Evolutionary conservation across 2,113 vertebrate genomes (phyloP), one percentile per base, ranked within the genome.

Genomic region (Pimephales promelas): DNA sequence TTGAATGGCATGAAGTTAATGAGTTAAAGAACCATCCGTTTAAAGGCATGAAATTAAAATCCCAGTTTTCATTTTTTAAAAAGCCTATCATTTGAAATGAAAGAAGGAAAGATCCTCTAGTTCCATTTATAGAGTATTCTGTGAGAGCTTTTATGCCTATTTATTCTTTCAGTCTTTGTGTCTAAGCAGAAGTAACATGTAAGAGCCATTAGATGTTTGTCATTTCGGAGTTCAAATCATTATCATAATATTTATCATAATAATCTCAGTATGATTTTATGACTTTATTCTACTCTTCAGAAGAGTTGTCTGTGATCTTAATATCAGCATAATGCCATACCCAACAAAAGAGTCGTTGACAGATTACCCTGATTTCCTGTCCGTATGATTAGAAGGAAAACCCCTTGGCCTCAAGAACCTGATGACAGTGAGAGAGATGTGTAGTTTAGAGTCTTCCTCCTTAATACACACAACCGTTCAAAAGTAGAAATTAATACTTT

Each of bases 341-440:
- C 8, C 45, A 24, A 45, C 57, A 45, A 56, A 68, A 22, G 14
- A 52, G 62, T 49, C 26, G 8, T 16, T 26, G 64, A 9, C 34
- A 74, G 34, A 54, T 54, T 64, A 2, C 26, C n/a, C 64, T 3
- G 45, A 83, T 68, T 45, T 86, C 81, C 81, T 83, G 66, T 79
- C 75, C 54, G 20, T 73, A 56, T 34, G 72, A 71, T 75, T 79
- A 54, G 5, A 52, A 59, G 52, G 5, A 52, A 47, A 36, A 78
- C 16, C 14, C 49, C 43, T 57, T 72, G 71, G 6, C 28, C 22
- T 11, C n/a, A 14, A 26, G 47, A 36, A 28, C 22, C 36, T 20
- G 47, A 57, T 66, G 45, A 77, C 16, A 71, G 64, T 73, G n/a
- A 11, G 13, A 45, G 52, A 45, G 18, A 16, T 34, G 20, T 84